Evolutionary conservation across 2,888 invertebrate genomes (phyloP).

Genomic region (Epistrophella euchroma): DNA sequence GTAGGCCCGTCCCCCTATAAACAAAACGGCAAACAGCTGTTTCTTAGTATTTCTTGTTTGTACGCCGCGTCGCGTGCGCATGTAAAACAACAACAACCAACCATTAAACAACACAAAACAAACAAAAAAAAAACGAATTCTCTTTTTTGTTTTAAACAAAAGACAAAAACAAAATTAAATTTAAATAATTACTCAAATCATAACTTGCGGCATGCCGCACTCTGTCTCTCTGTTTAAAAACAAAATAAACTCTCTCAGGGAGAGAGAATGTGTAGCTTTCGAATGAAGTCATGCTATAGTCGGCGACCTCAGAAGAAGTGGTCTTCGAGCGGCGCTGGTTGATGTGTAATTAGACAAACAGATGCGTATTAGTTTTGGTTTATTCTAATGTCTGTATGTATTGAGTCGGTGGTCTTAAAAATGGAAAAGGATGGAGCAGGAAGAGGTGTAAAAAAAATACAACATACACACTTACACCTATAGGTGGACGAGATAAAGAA

Average conservation of each 20-base stretch:
- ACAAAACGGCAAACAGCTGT: slow-evolving; percentile 63
- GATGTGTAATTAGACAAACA: slow-evolving; percentile 68
- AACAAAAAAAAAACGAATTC: slow-evolving; percentile 47
- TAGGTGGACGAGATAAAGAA: slow-evolving; percentile 48
- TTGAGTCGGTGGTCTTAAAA: slow-evolving; percentile 45
- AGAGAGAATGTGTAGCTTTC: slow-evolving; percentile 52
- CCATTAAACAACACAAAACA: slow-evolving; percentile 57
- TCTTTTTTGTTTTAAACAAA: slow-evolving; percentile 48
- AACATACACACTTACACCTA: slow-evolving; percentile 10
- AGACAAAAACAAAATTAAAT: slow-evolving; percentile 36
- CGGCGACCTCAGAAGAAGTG: slow-evolving; percentile 51
- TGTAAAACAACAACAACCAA: slow-evolving; percentile 52
- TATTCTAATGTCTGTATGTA: slow-evolving; percentile 68
- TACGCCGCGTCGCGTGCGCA: slow-evolving; percentile 55
- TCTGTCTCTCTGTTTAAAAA: slow-evolving; percentile 45
- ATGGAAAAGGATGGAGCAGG: slow-evolving; percentile 37
- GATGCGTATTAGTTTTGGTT: slow-evolving; percentile 73
- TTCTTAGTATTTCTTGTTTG: slow-evolving; percentile 73
- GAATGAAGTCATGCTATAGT: slow-evolving; percentile 48
- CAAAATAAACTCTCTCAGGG: slow-evolving; percentile 34
- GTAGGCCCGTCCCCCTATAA: slow-evolving; percentile 55
- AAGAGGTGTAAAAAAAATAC: slow-evolving; percentile 22
- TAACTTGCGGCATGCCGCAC: slow-evolving; percentile 57
- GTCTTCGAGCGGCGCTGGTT: slow-evolving; percentile 62
- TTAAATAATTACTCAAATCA: slow-evolving; percentile 63